Conservation (phyloP, 1,140 invertebrate genomes). For the Drosophila varians region DNA sequence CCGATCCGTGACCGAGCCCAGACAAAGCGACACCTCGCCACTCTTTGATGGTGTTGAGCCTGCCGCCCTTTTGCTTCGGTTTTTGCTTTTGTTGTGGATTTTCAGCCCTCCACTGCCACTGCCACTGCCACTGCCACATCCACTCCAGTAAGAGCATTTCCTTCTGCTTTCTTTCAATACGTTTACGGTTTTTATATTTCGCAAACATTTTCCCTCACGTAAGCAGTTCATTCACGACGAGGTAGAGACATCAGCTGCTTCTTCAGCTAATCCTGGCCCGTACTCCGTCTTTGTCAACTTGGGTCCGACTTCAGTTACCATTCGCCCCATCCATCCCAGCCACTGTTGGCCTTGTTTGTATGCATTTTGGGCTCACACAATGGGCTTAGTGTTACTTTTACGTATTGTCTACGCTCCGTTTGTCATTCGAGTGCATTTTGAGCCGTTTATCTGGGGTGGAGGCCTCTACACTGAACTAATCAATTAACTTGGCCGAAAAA, state of each 20-base stretch:
- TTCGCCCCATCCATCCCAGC: neutral
- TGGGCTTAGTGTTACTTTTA: conserved; percentile 76
- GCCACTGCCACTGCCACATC: conserved; percentile 5
- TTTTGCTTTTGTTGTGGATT: conserved; percentile 31
- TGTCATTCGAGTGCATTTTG: conserved; percentile 70
- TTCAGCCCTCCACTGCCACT: conserved; percentile 18
- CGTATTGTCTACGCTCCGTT: conserved; percentile 73
- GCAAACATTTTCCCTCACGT: conserved; percentile 30
- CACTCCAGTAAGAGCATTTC: conserved; percentile 19
- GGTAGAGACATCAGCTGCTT: conserved; percentile 55
- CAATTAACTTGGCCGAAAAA: conserved; percentile 41
- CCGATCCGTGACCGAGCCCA: conserved; percentile 52
- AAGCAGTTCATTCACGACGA: conserved; percentile 64
- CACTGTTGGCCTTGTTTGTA: conserved; percentile 62
- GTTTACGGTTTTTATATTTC: conserved; percentile 6
- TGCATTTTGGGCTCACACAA: conserved; percentile 73
- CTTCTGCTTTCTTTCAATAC: conserved; percentile 21
- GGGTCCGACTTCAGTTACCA: conserved; percentile 45
- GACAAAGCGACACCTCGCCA: conserved; percentile 76
- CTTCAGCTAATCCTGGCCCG: conserved; percentile 48
- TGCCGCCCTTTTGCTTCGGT: conserved; percentile 31
- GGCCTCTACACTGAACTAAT: conserved; percentile 29
- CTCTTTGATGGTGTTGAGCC: conserved; percentile 57
- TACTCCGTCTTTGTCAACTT: conserved; percentile 35
- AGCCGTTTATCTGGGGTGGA: conserved; percentile 1